Base-by-base conservation (phyloP, 2,888 invertebrate genomes). In the Sarcophaga rosellei region DNA sequence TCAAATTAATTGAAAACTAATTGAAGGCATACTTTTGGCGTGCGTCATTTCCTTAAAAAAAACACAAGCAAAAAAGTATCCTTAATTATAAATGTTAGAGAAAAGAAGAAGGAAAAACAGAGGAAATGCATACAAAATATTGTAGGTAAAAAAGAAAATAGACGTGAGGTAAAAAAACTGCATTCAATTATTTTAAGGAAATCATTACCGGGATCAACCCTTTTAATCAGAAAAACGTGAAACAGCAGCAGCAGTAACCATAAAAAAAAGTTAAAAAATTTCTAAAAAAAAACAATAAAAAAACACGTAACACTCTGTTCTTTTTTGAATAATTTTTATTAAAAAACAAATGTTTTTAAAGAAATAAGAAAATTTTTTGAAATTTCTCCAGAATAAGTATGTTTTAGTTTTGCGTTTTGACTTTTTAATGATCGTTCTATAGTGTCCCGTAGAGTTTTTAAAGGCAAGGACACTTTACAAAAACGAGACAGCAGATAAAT, bases 1-100 rank as follows among this genome's bases (percentile, higher is more conserved):
- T 73, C 79, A 57, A 35, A 72, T 87, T 88, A 87, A 89, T 88
- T 77, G n/a, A 68, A 23, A 11, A 68, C 59, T 84, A 89, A 89
- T 89, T 86, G 87, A 63, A 75, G 84, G 74, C 84, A 62, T 70
- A 53, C 81, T 86, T 81, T 45, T 63, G 86, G 81, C 86, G 62
- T 86, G 86, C 78, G 86, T 84, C 86, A 86, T 68, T 57, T 74
- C 57, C 65, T 61, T 6, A 23, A 68, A 70, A 75, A 68, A 68
- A 61, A 74, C 63, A 73, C 57, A 66, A 11, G 35, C 20, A 68
- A 35, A 6, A 15, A 74, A 68, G 68, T 17, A 53, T 63, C 63
- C 15, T 65, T 12, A 63, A 53, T 70, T 35, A 1, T 8, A 10
- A 35, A 35, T 35, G 35, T 17, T 17, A 53, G 3, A 15, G 3